These are phyloP conservation scores for Mus spicilegus DNA, from an alignment of 2,113 vertebrate genomes.

Conservation along the genomic window DNA sequence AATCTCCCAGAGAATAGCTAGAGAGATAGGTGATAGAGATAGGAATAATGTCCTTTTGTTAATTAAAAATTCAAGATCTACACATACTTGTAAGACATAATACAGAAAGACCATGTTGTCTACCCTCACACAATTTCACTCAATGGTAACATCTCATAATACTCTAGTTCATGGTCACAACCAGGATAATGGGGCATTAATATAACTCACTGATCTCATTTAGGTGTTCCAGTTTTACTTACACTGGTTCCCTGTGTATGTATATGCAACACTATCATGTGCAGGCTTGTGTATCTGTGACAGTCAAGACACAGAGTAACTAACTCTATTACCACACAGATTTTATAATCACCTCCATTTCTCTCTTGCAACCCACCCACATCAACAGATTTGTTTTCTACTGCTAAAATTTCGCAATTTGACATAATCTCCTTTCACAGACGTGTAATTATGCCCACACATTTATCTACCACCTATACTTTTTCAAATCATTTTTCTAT, in stretches of 20 bases:
- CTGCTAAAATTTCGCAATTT: conserved; percentile 56
- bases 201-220: background rate
- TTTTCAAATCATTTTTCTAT: conserved; percentile 40
- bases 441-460: conserved; percentile 16
- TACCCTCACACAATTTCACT: conserved; percentile 12
- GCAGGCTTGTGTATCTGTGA: background rate
- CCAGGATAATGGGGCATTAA: background rate
- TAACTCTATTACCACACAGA: background rate
- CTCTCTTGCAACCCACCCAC: background rate
- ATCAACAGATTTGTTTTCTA: conserved; percentile 13
- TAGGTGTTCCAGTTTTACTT: conserved; percentile 38
- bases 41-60: background rate
- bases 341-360: background rate
- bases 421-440: conserved; percentile 47
- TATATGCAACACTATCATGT: background rate
- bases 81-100: background rate
- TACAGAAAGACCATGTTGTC: background rate
- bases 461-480: conserved; percentile 6
- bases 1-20: background rate
- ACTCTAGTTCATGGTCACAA: background rate
- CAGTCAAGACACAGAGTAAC: background rate
- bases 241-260: background rate
- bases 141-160: background rate
- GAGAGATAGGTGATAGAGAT: background rate
- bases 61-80: conserved; percentile 25